Evolutionary conservation across 1,140 invertebrate species (phyloP), one percentile per base, ranked within the genome.

Genomic region (Homalodisca vitripennis): DNA sequence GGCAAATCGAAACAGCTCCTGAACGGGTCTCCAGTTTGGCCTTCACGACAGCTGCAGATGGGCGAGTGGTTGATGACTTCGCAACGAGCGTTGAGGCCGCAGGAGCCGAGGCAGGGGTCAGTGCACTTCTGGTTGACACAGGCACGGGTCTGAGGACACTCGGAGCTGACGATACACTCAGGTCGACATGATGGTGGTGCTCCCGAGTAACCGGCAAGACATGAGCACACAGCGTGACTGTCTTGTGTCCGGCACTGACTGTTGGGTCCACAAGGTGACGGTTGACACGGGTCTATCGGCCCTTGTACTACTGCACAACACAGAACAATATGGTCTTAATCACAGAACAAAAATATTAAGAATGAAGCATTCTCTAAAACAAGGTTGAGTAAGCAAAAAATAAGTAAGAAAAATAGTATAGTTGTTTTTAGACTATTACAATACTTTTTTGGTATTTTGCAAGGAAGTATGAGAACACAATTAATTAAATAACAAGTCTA

Each of bases 41-140:
- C 88, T 65, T 88, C 82, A 65, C 87, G 82, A 76, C 93, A 94
- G 74, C 88, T 91, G 73, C 92, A 94, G 55, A 92, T 92, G 13
- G 92, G 91, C 66, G 89, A 92, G 73, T 94, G 92, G 75, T 92
- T 92, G 48, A 92, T 90, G 0, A 93, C 91, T 82, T 92, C 88
- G 78, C 92, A 95, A 34, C 90, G 83, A 22, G 93, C 92, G 46
- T 87, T 87, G n/a, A 88, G 76, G 1, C 92, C 93, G 78, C 93
- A 95, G 13, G 91, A 86, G 26, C 91, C 91, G 3, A 87, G 79
- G 77, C 93, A 95, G 3, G 93, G 92, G 81, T 95, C 91, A 0
- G 90, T 88, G 78, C 93, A 95, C 78, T 92, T 93, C 73, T 91
- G 87, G 75, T 92, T 91, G 1, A 94, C 85, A 75, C 93, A 95